Evolutionary conservation across 2,888 invertebrate genomes (phyloP).

Genomic region (Lasiommata megera): DNA sequence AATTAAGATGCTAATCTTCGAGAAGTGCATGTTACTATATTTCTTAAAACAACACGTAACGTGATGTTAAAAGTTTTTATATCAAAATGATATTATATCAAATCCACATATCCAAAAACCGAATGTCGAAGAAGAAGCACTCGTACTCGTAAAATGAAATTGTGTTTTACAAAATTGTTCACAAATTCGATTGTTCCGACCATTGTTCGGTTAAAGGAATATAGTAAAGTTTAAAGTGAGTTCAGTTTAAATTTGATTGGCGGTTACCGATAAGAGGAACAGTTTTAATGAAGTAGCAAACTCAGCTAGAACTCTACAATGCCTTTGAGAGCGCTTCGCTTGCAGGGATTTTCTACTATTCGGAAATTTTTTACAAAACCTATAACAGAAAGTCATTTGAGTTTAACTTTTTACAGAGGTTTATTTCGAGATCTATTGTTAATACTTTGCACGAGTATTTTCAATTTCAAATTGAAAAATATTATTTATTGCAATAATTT

Average conservation of each 20-base stretch:
- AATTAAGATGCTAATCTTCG: too few relatives aligned
- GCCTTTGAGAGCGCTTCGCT: slow-evolving; percentile 16
- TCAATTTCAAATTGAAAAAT: too few relatives aligned
- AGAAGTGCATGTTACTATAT: too few relatives aligned
- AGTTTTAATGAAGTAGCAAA: slow-evolving; percentile 29
- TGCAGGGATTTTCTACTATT: slow-evolving; percentile 17
- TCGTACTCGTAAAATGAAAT: slow-evolving; percentile 1
- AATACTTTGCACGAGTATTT: too few relatives aligned
- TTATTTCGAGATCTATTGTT: not conserved
- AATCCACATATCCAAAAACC: not conserved
- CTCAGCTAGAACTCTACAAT: slow-evolving; percentile 19
- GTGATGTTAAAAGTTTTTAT: not conserved
- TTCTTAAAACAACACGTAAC: too few relatives aligned
- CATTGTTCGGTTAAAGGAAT: slow-evolving; percentile 21
- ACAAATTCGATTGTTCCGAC: slow-evolving; percentile 16
- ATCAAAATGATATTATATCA: not conserved
- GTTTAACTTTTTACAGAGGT: not conserved
- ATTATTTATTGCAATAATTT: too few relatives aligned
- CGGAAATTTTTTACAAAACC: slow-evolving; percentile 8
- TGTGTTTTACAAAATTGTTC: slow-evolving; percentile 10
- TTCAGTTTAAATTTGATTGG: slow-evolving; percentile 27
- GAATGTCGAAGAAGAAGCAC: not conserved
- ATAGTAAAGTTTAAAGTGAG: slow-evolving; percentile 26
- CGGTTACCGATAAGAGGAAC: slow-evolving; percentile 25
- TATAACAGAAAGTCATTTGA: slow-evolving; percentile 9